Evolutionary conservation across 1,140 invertebrate species (phyloP).

Genomic region (Pseudomyrmex flavicornis): DNA sequence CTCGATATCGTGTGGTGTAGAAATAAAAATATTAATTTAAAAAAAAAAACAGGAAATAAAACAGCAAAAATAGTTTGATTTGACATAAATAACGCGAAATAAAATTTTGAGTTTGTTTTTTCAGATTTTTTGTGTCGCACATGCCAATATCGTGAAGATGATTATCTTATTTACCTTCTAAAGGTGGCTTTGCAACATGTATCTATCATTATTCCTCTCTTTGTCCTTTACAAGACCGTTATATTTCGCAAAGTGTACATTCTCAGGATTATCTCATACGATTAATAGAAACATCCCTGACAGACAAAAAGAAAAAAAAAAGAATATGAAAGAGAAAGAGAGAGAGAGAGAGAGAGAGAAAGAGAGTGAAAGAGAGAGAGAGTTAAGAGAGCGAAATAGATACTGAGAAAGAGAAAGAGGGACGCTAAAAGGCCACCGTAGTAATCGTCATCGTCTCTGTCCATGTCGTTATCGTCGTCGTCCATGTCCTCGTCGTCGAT

Average conservation of each 20-base stretch:
- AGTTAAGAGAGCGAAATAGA: slow-evolving; percentile 19
- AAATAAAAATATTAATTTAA: background rate
- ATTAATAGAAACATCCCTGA: slow-evolving; percentile 62
- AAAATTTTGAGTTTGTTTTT: slow-evolving; percentile 22
- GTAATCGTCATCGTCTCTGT: slow-evolving; percentile 52
- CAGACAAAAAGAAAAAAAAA: slow-evolving; percentile 12
- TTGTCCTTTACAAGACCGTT: slow-evolving; percentile 60
- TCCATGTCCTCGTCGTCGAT: slow-evolving; percentile 47
- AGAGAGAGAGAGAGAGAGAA: slow-evolving; percentile 25
- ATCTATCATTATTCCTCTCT: slow-evolving; percentile 21
- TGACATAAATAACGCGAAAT: slow-evolving; percentile 54
- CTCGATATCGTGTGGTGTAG: background rate
- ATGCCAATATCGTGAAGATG: slow-evolving; percentile 31
- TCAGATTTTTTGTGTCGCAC: slow-evolving; percentile 41
- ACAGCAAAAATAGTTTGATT: too few relatives aligned
- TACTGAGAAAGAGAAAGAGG: slow-evolving; percentile 46
- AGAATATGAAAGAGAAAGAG: background rate
- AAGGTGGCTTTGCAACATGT: slow-evolving; percentile 13
- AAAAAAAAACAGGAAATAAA: background rate
- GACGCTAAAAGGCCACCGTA: slow-evolving; percentile 70
- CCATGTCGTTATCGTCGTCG: slow-evolving; percentile 35
- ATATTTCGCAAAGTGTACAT: slow-evolving; percentile 63
- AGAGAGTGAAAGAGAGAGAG: slow-evolving; percentile 11
- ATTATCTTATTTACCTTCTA: background rate
- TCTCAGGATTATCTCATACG: slow-evolving; percentile 45